Base-by-base conservation (phyloP, 2,888 invertebrate species). In the Agrochola litura region DNA sequence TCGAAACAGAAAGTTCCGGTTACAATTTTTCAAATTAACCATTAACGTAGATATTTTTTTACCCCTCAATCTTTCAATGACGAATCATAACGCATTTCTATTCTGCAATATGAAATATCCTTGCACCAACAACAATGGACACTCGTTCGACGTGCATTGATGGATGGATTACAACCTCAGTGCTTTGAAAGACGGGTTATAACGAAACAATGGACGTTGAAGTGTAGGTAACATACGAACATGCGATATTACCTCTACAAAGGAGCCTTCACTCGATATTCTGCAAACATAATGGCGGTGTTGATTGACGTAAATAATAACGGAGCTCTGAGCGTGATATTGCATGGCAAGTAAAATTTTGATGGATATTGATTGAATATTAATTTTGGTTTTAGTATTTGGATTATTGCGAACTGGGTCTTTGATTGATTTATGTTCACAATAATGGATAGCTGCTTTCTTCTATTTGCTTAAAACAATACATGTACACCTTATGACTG, bases 271-370 rank as follows among this genome's bases (percentile, higher is more conserved):
- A 73, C 37, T 64, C 56, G 69, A 82, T 77, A 71, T 70, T 73
- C 66, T 73, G 69, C 66, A 71, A 77, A 78, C 68, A 71, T 66
- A 82, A 78, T 22, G 41, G 73, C 19, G 41, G 14, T 43, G 49
- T 66, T 81, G 77, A 69, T 78, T 66, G 73, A 77, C 77, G 82
- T 69, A 69, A 81, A 73, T 82, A 77, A 70, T 69, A 70, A 66
- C 65, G 37, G 19, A 43, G 49, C 30, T 66, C 25, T 46, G 43
- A 61, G 69, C 43, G 56, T 43, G n/a, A 74, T 79, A 10, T 64
- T 71, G 70, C 70, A 76, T 14, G 56, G 14, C 52, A 58, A 79
- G 46, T 66, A 58, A 68, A 52, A 67, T 19, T 56, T 56, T 56
- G 25, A 79, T 78, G 54, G 16, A 52, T 66, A 79, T 74, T 71